Evolutionary conservation across 2,113 vertebrate genomes (phyloP).

Genomic region (Lasiurus borealis): DNA sequence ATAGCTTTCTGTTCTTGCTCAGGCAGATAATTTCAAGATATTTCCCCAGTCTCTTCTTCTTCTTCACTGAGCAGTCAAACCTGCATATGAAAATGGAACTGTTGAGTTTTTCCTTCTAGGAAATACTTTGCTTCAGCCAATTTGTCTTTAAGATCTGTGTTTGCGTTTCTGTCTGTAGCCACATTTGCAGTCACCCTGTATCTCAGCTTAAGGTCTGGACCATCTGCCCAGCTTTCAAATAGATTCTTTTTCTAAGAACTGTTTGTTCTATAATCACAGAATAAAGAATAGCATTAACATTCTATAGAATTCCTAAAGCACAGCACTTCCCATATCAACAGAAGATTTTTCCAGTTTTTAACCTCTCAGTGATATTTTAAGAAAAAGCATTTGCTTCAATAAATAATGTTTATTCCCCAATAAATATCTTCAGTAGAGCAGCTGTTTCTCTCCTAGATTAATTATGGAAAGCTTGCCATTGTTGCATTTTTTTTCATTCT

Average conservation of each 20-base stretch:
- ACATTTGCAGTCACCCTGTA: neutral
- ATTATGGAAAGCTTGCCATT: neutral
- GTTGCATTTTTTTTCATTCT: neutral
- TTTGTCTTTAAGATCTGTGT: slow-evolving; percentile 42
- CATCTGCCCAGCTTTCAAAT: neutral
- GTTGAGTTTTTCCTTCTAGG: slow-evolving; percentile 21
- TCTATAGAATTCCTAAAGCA: neutral
- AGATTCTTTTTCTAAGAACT: slow-evolving; percentile 33
- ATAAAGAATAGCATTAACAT: neutral
- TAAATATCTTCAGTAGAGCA: neutral
- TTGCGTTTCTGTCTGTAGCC: neutral
- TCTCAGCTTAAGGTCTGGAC: neutral
- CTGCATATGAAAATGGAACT: slow-evolving; percentile 35
- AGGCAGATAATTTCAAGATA: slow-evolving; percentile 26
- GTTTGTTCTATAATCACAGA: slow-evolving; percentile 37
- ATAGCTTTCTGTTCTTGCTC: slow-evolving; percentile 42
- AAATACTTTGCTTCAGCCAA: slow-evolving; percentile 45
- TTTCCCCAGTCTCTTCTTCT: slow-evolving; percentile 6
- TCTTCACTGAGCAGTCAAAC: slow-evolving; percentile 36
- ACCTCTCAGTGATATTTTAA: neutral
- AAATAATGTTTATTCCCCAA: neutral
- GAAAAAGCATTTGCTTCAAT: slow-evolving; percentile 1
- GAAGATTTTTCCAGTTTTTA: neutral
- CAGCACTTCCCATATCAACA: slow-evolving; percentile 24
- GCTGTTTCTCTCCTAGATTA: neutral